These are phyloP conservation scores for Agapornis roseicollis DNA, from an alignment of 2,113 vertebrate species.

Conservation along the genomic window DNA sequence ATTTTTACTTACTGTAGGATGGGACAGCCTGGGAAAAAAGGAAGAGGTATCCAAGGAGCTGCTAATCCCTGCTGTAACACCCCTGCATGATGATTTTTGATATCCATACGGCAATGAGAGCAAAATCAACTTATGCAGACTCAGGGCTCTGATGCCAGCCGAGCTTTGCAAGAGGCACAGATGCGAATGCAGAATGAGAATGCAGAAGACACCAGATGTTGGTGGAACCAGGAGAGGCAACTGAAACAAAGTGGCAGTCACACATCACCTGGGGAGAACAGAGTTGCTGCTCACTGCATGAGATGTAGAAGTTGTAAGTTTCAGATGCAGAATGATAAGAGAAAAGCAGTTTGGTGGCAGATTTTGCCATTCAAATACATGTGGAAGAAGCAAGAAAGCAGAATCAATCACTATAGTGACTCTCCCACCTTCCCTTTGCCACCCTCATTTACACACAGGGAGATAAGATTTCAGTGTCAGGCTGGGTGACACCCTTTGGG, in stretches of 20 bases:
- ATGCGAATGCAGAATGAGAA: not conserved
- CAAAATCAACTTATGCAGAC: not conserved
- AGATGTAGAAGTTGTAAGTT: not conserved
- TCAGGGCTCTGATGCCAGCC: not conserved
- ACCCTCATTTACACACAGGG: not conserved
- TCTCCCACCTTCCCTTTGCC: not conserved
- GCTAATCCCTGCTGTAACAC: not conserved
- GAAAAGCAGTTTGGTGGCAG: not conserved
- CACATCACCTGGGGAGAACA: not conserved
- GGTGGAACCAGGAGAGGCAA: not conserved
- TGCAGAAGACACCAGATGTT: not conserved
- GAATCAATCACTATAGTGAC: not conserved
- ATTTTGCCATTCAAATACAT: not conserved
- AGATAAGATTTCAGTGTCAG: not conserved
- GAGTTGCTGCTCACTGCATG: not conserved
- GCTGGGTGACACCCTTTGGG: not conserved
- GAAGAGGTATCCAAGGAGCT: not conserved
- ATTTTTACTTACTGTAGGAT: not conserved
- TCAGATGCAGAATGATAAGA: not conserved
- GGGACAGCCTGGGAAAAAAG: not conserved
- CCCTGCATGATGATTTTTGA: not conserved
- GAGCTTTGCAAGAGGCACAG: not conserved
- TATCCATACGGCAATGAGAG: not conserved
- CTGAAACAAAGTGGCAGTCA: not conserved
- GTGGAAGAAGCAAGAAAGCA: not conserved